Conservation (phyloP, 2,797 vertebrate genomes). For the Sebastes itinus region DNA sequence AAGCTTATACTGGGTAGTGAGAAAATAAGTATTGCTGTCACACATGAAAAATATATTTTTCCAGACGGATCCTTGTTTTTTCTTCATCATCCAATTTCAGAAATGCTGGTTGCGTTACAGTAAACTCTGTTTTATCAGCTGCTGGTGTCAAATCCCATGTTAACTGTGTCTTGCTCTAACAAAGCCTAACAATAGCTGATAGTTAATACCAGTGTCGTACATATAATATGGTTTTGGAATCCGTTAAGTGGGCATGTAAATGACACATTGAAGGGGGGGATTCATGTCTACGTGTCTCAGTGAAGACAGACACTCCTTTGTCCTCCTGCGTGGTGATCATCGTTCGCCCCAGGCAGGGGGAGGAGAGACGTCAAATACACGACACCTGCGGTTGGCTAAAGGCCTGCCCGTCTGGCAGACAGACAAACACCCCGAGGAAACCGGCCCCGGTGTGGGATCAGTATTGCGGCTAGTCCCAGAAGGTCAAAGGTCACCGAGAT, state of each 20-base stretch:
- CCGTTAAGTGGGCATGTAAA: conserved; percentile 40
- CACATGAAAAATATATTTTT: not conserved
- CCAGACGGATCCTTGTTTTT: not conserved
- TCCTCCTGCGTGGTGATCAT: conserved; percentile 45
- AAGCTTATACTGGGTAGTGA: not conserved
- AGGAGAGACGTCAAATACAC: conserved; percentile 51
- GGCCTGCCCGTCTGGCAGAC: conserved; percentile 57
- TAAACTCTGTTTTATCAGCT: conserved; percentile 50
- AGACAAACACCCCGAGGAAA: conserved; percentile 58
- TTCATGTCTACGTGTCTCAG: conserved; percentile 41
- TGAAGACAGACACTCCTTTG: conserved; percentile 69
- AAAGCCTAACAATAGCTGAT: conserved; percentile 33
- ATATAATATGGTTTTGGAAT: conserved; percentile 18
- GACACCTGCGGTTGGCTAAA: conserved; percentile 70
- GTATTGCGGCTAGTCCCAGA: conserved; percentile 42
- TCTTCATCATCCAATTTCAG: not conserved
- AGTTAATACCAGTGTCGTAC: conserved; percentile 24
- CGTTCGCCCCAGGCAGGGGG: conserved; percentile 39
- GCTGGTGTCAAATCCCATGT: conserved; percentile 43
- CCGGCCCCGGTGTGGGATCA: conserved; percentile 66
- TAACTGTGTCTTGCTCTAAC: conserved; percentile 12
- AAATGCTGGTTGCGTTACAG: conserved; percentile 22
- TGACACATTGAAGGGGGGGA: conserved; percentile 25
- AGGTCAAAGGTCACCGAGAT: conserved; percentile 76
- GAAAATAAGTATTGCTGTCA: not conserved